phyloP scores from a whole-genome alignment of 2,888 invertebrate genomes.

The Entomobrya multifasciata region DNA sequence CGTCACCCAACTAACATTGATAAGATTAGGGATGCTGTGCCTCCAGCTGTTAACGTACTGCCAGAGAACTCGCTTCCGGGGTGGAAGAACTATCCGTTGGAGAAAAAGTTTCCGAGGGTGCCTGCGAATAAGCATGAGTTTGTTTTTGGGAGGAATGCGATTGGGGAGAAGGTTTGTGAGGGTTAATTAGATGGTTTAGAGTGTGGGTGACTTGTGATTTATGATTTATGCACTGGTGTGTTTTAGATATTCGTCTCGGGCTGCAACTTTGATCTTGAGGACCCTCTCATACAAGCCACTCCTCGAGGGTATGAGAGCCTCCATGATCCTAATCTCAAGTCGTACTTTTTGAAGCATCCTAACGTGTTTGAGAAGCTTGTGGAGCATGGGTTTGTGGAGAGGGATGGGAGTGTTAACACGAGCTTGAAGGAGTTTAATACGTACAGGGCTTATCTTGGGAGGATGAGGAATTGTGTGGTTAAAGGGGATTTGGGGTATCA shows the following conservation, averaged over 20 bases:
- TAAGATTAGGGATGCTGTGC: not conserved
- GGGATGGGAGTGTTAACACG: slow-evolving; percentile 41
- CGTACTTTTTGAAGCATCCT: slow-evolving; percentile 43
- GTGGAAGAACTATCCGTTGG: slow-evolving; percentile 57
- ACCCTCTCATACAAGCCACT: slow-evolving; percentile 28
- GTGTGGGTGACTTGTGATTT: not conserved
- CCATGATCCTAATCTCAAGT: slow-evolving; percentile 50
- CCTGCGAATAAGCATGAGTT: slow-evolving; percentile 35
- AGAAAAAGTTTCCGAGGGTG: slow-evolving; percentile 58
- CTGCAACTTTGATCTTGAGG: slow-evolving; percentile 41
- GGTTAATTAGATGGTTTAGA: not conserved
- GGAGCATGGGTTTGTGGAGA: slow-evolving; percentile 42
- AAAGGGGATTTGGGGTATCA: slow-evolving; percentile 10
- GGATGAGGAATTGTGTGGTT: slow-evolving; percentile 31
- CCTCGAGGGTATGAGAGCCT: slow-evolving; percentile 36
- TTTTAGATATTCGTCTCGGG: slow-evolving; percentile 14
- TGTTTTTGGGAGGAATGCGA: slow-evolving; percentile 29
- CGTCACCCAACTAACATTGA: slow-evolving; percentile 1
- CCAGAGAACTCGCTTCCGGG: slow-evolving; percentile 31
- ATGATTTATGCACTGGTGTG: too few relatives aligned
- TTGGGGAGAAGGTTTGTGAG: slow-evolving; percentile 35
- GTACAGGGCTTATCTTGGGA: slow-evolving; percentile 51
- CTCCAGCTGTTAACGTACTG: not conserved
- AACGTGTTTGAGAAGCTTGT: slow-evolving; percentile 31
- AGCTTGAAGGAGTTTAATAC: slow-evolving; percentile 40